Base-by-base conservation (phyloP, 1,140 invertebrate species). In the Melipona quadrifasciata region DNA sequence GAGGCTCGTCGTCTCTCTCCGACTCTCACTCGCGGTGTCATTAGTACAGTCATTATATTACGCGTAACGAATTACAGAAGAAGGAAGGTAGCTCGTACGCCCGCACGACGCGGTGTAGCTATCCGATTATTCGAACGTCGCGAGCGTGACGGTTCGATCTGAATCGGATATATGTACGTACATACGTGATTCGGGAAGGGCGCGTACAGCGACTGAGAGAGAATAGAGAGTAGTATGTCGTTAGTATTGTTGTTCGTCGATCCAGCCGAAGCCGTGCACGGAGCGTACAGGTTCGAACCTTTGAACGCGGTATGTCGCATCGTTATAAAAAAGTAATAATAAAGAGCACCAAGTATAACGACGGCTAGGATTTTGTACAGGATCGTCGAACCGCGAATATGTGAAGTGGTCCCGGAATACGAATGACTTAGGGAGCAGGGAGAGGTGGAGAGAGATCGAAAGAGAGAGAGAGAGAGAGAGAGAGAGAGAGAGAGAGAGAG, bases 281-380 rank as follows among this genome's bases (percentile, higher is more conserved):
- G 24, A 75, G 78, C 80, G 75, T 86, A 72, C 77, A 87, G 39
- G 39, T 58, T 88, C 89, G 87, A 86, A 84, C 90, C 89, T 92
- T 90, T 91, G 92, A 31, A 91, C 87, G 89, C 87, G 78, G 72
- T 55, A 83, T 85, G 87, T 85, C 91, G 67, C 80, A 84, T 92
- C 92, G 92, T 93, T 92, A 92, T 89, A 57, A 71, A 75, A 85
- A 87, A 79, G 86, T 88, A 84, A 91, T 90, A 93, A 93, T 93
- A 90, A 91, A 93, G 90, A 90, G 88, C 82, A 73, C 65, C 83
- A 77, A 86, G 89, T 90, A 90, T 90, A 93, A 94, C 90, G 92
- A 93, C 79, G 77, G 91, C 90, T 92, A 91, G 91, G 89, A 93
- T 93, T 94, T 94, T 93, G 91, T 93, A 87, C 90, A 91, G 88